phyloP scores from a whole-genome alignment of 1,140 invertebrate genomes.

The honey bee (Apis mellifera) region DNA sequence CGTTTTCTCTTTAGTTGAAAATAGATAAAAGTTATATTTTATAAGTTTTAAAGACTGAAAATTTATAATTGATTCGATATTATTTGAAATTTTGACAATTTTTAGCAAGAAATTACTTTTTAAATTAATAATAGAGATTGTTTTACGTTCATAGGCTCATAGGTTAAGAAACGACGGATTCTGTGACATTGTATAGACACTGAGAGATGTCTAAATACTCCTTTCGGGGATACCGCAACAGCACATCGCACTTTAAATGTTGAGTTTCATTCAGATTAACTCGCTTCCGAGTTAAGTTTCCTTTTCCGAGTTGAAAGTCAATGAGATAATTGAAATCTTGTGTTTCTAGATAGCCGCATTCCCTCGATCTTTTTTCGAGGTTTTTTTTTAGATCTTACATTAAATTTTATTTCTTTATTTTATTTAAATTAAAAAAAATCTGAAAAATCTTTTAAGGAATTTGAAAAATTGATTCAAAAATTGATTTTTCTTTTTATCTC shows the following conservation, averaged over 20 bases:
- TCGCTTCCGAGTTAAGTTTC: constrained; percentile 29
- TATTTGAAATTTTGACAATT: too few relatives aligned
- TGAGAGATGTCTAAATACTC: constrained; percentile 23
- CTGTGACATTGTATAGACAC: background rate
- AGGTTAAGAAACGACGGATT: background rate
- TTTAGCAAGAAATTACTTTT: too few relatives aligned
- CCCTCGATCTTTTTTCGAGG: background rate
- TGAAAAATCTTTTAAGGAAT: too few relatives aligned
- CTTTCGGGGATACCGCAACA: constrained; percentile 42
- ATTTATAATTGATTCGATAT: too few relatives aligned
- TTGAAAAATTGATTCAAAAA: background rate
- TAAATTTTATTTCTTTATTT: too few relatives aligned
- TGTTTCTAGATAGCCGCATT: background rate
- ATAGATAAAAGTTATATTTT: too few relatives aligned
- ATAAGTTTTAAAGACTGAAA: too few relatives aligned
- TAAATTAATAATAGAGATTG: background rate
- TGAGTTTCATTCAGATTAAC: constrained; percentile 45
- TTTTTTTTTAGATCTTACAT: too few relatives aligned
- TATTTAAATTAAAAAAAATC: too few relatives aligned
- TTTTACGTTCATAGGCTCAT: background rate
- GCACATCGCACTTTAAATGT: constrained; percentile 46
- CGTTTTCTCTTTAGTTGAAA: too few relatives aligned
- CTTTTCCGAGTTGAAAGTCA: constrained; percentile 11
- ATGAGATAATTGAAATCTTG: constrained; percentile 38
- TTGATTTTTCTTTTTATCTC: too few relatives aligned